phyloP scores from a whole-genome alignment of 2,888 invertebrate species.

The Odontocerum albicorne region DNA sequence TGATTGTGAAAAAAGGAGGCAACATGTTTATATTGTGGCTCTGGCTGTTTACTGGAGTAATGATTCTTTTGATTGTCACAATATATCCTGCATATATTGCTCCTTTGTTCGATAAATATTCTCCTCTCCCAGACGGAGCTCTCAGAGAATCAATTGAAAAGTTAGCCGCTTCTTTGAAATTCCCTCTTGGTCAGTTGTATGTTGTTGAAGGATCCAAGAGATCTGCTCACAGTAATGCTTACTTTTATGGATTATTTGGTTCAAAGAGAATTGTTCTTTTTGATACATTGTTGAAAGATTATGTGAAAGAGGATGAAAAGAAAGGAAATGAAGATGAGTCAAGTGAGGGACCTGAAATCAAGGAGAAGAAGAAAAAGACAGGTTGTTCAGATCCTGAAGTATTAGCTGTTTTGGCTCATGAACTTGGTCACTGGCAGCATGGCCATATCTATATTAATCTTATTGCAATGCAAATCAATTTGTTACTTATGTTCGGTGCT shows the following conservation, averaged over 20 bases:
- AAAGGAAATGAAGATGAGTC: conserved; percentile 48
- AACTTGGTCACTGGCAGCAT: conserved; percentile 96
- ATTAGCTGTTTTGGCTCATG: conserved; percentile 93
- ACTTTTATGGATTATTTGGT: conserved; percentile 96
- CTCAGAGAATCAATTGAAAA: conserved; percentile 85
- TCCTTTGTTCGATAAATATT: conserved; percentile 96
- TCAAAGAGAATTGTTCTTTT: conserved; percentile 96
- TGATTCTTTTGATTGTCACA: conserved; percentile 81
- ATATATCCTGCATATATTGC: conserved; percentile 96
- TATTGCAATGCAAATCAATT: conserved; percentile 76
- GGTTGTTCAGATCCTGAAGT: conserved; percentile 92
- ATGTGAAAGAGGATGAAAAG: too few relatives aligned
- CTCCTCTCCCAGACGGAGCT: conserved; percentile 90
- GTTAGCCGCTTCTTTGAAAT: conserved; percentile 81
- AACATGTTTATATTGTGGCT: conserved; percentile 95
- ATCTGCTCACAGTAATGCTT: conserved; percentile 97
- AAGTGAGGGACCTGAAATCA: conserved; percentile 43
- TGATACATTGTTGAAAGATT: conserved; percentile 89
- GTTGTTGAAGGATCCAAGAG: conserved; percentile 97
- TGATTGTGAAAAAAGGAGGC: conserved; percentile 86
- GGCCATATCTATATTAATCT: conserved; percentile 88
- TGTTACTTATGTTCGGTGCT: conserved; percentile 65
- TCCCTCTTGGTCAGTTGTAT: conserved; percentile 91
- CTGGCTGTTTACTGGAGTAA: conserved; percentile 87
- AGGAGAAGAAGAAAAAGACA: conserved; percentile 40